phyloP scores from a whole-genome alignment of 2,797 vertebrate genomes.

The Schizopygopsis malacanthus region DNA sequence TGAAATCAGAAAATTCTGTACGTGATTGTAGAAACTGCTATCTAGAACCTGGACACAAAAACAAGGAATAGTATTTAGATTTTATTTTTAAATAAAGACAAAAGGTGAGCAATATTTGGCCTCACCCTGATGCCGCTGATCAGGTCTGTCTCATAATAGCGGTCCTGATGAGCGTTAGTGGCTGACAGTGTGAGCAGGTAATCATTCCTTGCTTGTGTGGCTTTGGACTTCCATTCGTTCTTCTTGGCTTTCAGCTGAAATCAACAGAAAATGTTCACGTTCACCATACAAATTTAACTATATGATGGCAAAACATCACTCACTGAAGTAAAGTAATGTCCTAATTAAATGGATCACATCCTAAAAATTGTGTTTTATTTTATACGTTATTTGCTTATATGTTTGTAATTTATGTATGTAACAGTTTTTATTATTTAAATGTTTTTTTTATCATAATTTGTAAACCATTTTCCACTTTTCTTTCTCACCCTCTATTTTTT shows the following conservation, averaged over 20 bases:
- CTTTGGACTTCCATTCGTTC: conserved; percentile 94
- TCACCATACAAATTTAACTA: not conserved
- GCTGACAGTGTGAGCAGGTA: conserved; percentile 94
- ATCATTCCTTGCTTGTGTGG: conserved; percentile 92
- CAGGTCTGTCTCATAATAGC: conserved; percentile 92
- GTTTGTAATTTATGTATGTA: not conserved
- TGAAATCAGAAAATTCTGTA: conserved; percentile 93
- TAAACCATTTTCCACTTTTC: not conserved
- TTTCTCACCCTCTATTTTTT: not conserved
- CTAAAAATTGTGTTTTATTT: not conserved
- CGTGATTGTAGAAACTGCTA: conserved; percentile 89
- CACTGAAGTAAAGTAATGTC: not conserved
- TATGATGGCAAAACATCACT: not conserved
- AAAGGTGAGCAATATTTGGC: not conserved
- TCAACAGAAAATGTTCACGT: not conserved
- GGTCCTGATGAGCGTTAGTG: conserved; percentile 93
- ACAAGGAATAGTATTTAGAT: not conserved
- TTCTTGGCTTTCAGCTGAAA: conserved; percentile 93
- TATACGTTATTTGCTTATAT: not conserved
- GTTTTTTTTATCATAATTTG: not conserved
- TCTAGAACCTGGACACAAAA: conserved; percentile 85
- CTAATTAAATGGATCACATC: not conserved
- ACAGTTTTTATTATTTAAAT: not conserved
- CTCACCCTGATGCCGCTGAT: conserved; percentile 93
- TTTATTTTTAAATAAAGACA: not conserved